Base-by-base conservation (phyloP, 2,888 invertebrate species). In the Thecocarcelia acutangulata region DNA sequence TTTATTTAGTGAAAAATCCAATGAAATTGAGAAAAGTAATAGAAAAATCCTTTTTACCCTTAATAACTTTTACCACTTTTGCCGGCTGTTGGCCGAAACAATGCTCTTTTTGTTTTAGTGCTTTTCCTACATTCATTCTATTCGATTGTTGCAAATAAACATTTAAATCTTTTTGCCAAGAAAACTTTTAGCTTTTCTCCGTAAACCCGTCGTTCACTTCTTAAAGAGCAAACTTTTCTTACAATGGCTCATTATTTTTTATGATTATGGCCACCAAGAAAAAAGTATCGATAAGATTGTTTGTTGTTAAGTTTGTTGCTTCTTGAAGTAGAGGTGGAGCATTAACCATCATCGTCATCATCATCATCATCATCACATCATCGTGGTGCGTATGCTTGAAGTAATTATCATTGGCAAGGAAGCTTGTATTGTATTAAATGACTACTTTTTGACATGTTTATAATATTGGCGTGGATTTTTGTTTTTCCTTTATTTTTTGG, bases 241-340 rank as follows among this genome's bases (percentile, higher is more conserved):
- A 58, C 79, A 87, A 82, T 82, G 87, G 78, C 78, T 86, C 88
- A 87, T 88, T 89, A 88, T 86, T 89, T 88, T 88, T 88, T 89
- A 88, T 84, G 87, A 87, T 88, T 88, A 88, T 88, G 87, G 85
- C 87, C 74, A 58, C 48, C 40, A 8, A 66, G 5, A 12, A 28
- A 40, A 28, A 73, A 83, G 70, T 79, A 79, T 79, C 81, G 83
- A 83, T 83, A 83, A 83, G 83, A 82, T 82, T 75, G 58, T 52
- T 69, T 61, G 50, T 73, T 56, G 37, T 50, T 75, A 17, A 50
- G 59, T 52, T 66, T 64, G 21, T 50, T 50, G 50, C 50, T 66
- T 24, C 52, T 52, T 54, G 42, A 54, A 28, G 42, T 54, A 50
- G 68, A 44, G 68, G 44, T 54, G 40, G 24, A 33, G 58, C 19